A percentile compares a stretch with the other conserved stretches of the same genome.
Evolutionary conservation across 2,797 vertebrate genomes (phyloP).

Genomic region (Podarcis siculus): DNA sequence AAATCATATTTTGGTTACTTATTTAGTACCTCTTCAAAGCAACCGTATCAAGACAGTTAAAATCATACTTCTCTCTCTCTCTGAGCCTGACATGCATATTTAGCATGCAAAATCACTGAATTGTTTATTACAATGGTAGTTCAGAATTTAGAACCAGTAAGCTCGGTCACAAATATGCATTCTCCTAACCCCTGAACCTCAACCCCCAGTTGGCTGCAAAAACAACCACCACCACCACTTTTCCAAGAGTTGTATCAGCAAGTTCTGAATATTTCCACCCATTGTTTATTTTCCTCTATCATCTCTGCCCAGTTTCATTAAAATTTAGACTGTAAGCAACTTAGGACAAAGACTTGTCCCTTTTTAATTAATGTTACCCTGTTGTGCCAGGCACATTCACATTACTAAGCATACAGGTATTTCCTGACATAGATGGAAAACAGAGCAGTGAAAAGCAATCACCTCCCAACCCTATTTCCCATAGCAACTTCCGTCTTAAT

Average conservation of each 20-base stretch:
- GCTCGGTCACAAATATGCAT: background rate
- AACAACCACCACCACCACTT: background rate
- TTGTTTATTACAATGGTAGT: background rate
- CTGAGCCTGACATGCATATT: background rate
- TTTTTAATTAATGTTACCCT: background rate
- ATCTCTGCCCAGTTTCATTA: background rate
- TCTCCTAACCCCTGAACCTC: background rate
- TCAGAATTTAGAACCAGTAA: background rate
- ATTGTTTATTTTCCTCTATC: background rate
- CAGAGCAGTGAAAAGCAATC: background rate
- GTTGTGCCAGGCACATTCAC: background rate
- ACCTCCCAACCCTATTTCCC: background rate
- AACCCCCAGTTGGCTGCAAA: background rate
- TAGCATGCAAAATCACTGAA: background rate
- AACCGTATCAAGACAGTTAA: background rate
- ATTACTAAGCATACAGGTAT: background rate
- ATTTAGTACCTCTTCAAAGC: background rate
- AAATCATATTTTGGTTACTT: background rate
- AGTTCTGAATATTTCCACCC: background rate
- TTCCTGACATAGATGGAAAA: background rate
- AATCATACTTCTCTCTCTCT: too few relatives aligned
- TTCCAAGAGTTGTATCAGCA: background rate
- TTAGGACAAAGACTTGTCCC: background rate
- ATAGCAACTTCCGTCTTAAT: background rate
- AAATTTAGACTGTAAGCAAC: background rate